phyloP scores from a whole-genome alignment of 2,113 vertebrate genomes.

The Thunnus thynnus region DNA sequence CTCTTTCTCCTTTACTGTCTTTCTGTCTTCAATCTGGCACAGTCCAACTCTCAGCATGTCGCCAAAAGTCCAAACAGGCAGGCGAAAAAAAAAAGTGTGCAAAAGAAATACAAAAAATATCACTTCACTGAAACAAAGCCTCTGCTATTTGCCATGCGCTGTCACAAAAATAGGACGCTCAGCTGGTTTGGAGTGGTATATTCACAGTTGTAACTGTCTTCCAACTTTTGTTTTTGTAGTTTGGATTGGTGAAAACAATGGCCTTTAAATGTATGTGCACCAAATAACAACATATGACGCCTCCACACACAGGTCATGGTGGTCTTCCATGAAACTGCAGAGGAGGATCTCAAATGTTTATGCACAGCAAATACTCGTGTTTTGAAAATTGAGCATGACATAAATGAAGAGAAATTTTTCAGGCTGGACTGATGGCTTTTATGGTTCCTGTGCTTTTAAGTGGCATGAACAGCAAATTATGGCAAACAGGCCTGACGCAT shows the following conservation, averaged over 20 bases:
- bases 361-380: not conserved
- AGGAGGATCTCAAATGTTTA: not conserved
- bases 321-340: not conserved
- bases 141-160: not conserved
- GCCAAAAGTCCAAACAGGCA: constrained; percentile 18
- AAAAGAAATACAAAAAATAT: constrained; percentile 3
- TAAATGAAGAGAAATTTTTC: constrained; percentile 6
- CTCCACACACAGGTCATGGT: not conserved
- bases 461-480: constrained; percentile 47
- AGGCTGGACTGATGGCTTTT: constrained; percentile 25
- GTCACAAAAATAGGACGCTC: constrained; percentile 9
- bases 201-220: not conserved
- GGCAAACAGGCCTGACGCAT: constrained; percentile 56
- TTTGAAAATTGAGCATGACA: not conserved
- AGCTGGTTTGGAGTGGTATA: constrained; percentile 3
- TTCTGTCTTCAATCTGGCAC: constrained; percentile 18
- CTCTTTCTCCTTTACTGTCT: not conserved
- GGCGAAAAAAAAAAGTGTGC: not conserved
- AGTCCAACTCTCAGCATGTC: constrained; percentile 18
- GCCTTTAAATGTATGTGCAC: not conserved
- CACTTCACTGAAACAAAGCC: constrained; percentile 22
- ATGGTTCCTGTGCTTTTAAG: constrained; percentile 5
- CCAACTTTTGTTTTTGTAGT: constrained; percentile 2
- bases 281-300: not conserved
- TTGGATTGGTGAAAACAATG: not conserved